Base-by-base conservation (phyloP, 1,140 invertebrate species). In the Onthophagus taurus region DNA sequence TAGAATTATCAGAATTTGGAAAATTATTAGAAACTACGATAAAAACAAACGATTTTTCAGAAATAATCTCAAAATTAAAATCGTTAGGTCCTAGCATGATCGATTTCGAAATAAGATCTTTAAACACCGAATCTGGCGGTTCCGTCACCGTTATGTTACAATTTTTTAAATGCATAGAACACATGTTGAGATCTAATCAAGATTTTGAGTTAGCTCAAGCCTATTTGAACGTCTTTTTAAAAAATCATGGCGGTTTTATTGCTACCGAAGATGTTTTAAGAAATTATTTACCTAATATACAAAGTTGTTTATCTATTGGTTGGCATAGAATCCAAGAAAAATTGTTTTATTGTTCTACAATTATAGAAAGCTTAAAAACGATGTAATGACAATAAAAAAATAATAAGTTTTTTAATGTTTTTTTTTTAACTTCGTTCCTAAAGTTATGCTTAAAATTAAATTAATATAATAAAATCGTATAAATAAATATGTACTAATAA, bases 131-230 rank as follows among this genome's bases (percentile, higher is more conserved):
- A 49, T 69, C 69, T 4, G 83, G 80, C 1, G 85, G 81, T 1
- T 80, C 79, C 0, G 47, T 75, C 11, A 63, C 74, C 16, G 64
- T 88, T 0, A 75, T 97, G 73, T 56, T 77, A 21, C 75, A 83
- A 47, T 97, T 96, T 69, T 65, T 97, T 20, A 74, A 78, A 56
- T 77, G 90, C 61, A 64, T 97, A 5, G 65, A 76, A 29, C 67
- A 64, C 42, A 79, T 87, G 66, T 70, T 97, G 2, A 67, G 75
- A 45, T 83, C 72, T 2, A 89, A 87, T 53, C 77, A 64, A 49
- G 77, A 96, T 67, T 97, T 92, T 70, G 94, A 98, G 71, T 64
- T 96, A n/a, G 78, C 81, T 0, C 86, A 96, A 63, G 80, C 90
- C 1, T 97, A 94, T 70, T 70, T 97, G n/a, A 81, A 77, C 36